Evolutionary conservation across 2,797 vertebrate species (phyloP), one percentile per base, ranked within the genome.

Genomic region (Tadarida brasiliensis): DNA sequence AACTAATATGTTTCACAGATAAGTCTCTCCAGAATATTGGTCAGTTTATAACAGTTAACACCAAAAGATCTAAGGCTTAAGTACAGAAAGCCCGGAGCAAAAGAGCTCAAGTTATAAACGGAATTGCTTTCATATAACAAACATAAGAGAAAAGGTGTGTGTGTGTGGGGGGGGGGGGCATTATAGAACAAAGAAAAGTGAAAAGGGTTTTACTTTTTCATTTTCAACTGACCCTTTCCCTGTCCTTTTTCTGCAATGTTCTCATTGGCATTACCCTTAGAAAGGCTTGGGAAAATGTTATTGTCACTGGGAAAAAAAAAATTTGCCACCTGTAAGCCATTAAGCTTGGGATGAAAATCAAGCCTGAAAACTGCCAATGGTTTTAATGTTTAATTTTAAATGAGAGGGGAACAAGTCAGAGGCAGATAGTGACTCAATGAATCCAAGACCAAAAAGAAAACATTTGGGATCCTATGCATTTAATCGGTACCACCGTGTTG

Each of bases 241-340:
- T 86, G 70, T 95, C 67, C 56, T 85, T 92, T 94, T 63, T 51
- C n/a, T 86, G 33, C 73, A 74, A 90, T 80, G 71, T 87, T 95
- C 76, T 95, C 30, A n/a, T 95, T 95, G 94, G 71, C 56, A 84
- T 89, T 93, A 87, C 47, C 67, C 83, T 74, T 84, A 33, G 67
- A 94, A 33, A 90, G 44, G 57, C 44, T 94, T 94, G 30, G 87
- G 57, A 44, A 97, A 97, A 92, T 80, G 54, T 81, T 78, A 76
- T 70, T 97, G 63, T 96, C 94, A 70, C 28, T 84, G 80, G 35
- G 0, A 1, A 35, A 39, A 68, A 56, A 77, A 86, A 24, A 19
- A 30, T 28, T 87, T 95, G 86, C 94, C 95, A 96, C 96, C 96
- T 97, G 97, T 97, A 97, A 97, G 92, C 92, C 96, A 98, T 97